Evolutionary conservation across 2,888 invertebrate genomes (phyloP).

Genomic region (Stictocephala bisonia): DNA sequence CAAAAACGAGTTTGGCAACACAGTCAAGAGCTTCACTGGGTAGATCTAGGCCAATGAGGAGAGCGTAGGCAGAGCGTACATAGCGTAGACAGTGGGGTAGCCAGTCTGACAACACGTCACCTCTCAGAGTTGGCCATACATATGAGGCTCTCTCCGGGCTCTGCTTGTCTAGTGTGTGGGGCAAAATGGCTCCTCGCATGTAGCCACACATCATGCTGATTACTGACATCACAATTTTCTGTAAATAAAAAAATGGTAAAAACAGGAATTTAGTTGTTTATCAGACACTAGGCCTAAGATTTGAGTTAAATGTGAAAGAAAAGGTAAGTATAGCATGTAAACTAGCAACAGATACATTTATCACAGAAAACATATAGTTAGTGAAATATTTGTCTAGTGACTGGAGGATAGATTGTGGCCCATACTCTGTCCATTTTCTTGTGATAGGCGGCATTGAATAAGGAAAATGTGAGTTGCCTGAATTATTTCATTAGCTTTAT

Average conservation of each 20-base stretch:
- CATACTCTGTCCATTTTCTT: too few relatives aligned
- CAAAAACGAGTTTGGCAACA: slow-evolving; percentile 85
- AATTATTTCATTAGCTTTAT: too few relatives aligned
- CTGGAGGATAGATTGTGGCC: too few relatives aligned
- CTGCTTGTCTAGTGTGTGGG: slow-evolving; percentile 69
- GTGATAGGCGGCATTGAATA: too few relatives aligned
- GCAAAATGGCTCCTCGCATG: slow-evolving; percentile 78
- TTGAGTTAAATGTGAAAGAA: too few relatives aligned
- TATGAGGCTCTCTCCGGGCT: slow-evolving; percentile 31
- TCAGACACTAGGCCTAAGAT: too few relatives aligned
- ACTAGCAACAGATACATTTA: too few relatives aligned
- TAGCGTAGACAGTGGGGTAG: slow-evolving; percentile 84
- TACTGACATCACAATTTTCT: slow-evolving; percentile 83
- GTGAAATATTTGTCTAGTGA: too few relatives aligned
- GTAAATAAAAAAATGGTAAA: slow-evolving; percentile 56
- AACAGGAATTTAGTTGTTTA: slow-evolving; percentile 39
- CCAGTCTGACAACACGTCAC: slow-evolving; percentile 67
- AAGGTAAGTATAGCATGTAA: too few relatives aligned
- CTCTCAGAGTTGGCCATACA: slow-evolving; percentile 64
- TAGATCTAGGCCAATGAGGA: slow-evolving; percentile 84
- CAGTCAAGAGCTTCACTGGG: slow-evolving; percentile 89
- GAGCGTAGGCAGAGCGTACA: slow-evolving; percentile 83
- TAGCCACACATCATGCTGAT: slow-evolving; percentile 81
- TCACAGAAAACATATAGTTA: too few relatives aligned
- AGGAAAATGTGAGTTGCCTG: too few relatives aligned